Evolutionary conservation across 2,113 vertebrate species (phyloP), one percentile per base, ranked within the genome.

Genomic region (Misgurnus mizolepis): DNA sequence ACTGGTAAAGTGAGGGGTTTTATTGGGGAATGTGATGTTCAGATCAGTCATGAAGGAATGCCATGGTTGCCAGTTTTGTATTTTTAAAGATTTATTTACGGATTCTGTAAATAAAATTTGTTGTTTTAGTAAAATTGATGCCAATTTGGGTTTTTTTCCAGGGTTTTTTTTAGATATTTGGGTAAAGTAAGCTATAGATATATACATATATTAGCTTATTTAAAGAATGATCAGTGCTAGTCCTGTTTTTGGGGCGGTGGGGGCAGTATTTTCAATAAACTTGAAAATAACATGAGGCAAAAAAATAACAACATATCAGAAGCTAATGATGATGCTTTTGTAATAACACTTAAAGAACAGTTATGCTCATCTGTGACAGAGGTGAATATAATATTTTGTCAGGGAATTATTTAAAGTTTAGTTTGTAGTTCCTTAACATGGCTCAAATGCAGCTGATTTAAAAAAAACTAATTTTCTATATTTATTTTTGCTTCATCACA

Each of bases 51-150:
- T 22, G 11, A 45, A 47, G 60, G 14, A 76, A 14, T 80, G 55
- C 77, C 47, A 18, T 47, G 43, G 12, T 60, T 76, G 18, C 12
- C 27, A 3, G 43, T 77, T 69, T 81, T 83, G 58, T 76, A 81
- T 61, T 81, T 84, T 81, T 79, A 45, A 22, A 79, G 56, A 64
- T 74, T 68, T 66, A 80, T 78, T 80, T 80, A 41, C 49, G 81
- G 12, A 45, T 67, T 70, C 73, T 79, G 60, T 79, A 65, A 79
- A 83, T 82, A 85, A 82, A 85, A 22, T 27, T 4, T 50, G 22
- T 22, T 75, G 73, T 47, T 76, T 64, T 64, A n/a, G 5, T 64
- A 64, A 8, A 64, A 50, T 64, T 43, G 4, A 7, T 76, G 8
- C 9, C 1, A 3, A 6, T 56, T 17, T 58, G 0, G 8, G 7